Evolutionary conservation across 2,888 invertebrate species (phyloP), one percentile per base, ranked within the genome.

Genomic region (Tolmerus cingulatus): DNA sequence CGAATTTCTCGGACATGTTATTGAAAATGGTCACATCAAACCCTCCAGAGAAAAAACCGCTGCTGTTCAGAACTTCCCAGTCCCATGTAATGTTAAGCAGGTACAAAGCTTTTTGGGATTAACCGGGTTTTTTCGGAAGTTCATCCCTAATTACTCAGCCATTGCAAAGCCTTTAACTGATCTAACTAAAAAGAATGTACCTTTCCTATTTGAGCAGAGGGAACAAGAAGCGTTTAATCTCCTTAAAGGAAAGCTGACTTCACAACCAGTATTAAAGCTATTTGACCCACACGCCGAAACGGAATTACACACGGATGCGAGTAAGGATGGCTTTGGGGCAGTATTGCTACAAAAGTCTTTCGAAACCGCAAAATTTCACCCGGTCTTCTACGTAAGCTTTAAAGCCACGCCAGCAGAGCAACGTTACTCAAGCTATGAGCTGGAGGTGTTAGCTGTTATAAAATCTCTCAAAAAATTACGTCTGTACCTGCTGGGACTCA

Each of bases 391-490:
- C 3, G 7, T 43, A 43, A 43, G 43, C 43, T 30, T 30, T 30
- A 30, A 30, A 3, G 30, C 74, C 4, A 74, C 74, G 14, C 14
- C 16, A 30, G 74, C 74, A 1, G 46, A 86, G 30, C 19, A 74
- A 19, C 40, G 30, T 3, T 85, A 74, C 16, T 43, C 19, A 8
- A 90, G 91, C 40, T 92, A 91, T 86, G 91, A 92, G 74, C 87
- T 92, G 2, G 91, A 91, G 89, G 90, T 91, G 5, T 85, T 91
- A 12, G 91, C 90, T 0, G 88, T 91, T n/a, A 89, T 91, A 34
- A 85, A 90, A 89, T 90, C 91, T 5, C 77, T 91, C 4, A 90
- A 91, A 43, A 90, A 90, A 79, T 91, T 91, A 84, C 55, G 90
- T 30, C 88, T 90, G 0, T 91, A 91, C 87, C 85, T 91, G 14